A percentile compares a stretch with the other conserved stretches of the same genome.
Conservation (phyloP, 2,797 vertebrate species). For the Lacerta bilineata region DNA sequence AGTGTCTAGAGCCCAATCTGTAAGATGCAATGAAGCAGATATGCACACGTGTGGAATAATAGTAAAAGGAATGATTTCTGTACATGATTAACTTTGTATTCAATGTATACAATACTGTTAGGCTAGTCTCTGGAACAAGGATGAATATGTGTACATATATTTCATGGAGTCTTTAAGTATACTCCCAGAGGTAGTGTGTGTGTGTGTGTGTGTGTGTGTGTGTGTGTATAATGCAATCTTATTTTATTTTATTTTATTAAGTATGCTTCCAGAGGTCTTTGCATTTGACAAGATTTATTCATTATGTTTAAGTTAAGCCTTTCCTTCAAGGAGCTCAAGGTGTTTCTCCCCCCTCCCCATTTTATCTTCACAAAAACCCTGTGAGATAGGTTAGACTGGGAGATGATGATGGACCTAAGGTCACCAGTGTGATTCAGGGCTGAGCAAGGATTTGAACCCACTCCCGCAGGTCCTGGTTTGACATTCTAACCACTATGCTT, state of each 20-base stretch:
- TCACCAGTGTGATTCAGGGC: too few species aligned
- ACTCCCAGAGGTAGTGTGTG: too few species aligned
- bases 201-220: too few species aligned
- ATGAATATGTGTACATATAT: not conserved
- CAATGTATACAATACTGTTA: not conserved
- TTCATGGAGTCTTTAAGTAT: not conserved
- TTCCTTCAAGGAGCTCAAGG: too few species aligned
- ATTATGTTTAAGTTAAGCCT: too few species aligned
- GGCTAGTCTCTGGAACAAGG: not conserved
- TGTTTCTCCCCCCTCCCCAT: too few species aligned
- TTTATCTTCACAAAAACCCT: too few species aligned
- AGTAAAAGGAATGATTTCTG: not conserved
- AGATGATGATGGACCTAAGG: too few species aligned
- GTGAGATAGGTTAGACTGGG: too few species aligned
- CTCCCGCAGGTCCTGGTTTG: not conserved
- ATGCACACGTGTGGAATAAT: not conserved
- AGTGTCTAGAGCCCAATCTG: not conserved
- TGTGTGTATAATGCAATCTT: too few species aligned
- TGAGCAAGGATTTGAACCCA: too few species aligned
- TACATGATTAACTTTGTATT: slow-evolving; percentile 23
- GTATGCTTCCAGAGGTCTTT: not conserved
- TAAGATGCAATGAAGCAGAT: not conserved
- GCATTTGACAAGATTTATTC: not conserved
- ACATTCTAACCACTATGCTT: not conserved
- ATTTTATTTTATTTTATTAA: not conserved